Evolutionary conservation across 2,797 vertebrate genomes (phyloP), one percentile per base, ranked within the genome.

Genomic region (Helostoma temminkii): DNA sequence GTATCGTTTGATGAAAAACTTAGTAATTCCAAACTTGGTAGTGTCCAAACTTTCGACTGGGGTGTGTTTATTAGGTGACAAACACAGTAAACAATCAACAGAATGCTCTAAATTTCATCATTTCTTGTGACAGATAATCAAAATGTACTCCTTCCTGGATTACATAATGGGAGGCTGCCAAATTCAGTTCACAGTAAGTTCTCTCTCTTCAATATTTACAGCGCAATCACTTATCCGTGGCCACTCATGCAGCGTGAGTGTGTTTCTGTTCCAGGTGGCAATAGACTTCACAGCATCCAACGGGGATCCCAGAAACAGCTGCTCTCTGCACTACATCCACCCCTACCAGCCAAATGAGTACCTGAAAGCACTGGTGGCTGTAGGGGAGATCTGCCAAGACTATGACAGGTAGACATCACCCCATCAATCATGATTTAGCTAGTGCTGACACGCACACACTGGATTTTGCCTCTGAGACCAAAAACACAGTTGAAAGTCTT

Each of bases 91-190:
- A n/a, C n/a, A n/a, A n/a, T n/a, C n/a, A n/a, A 30, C 4, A 30
- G 28, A 4, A 4, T 30, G 28, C 21, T 39, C 19, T 54, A 42
- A 63, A 80, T 61, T 52, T 47, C 34, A 43, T 28, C 65, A 16
- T 85, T 59, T 82, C 45, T 45, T 59, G 66, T 71, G 81, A 53
- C 93, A 99, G 98, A 96, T 98, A 83, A 98, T 98, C 93, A 99
- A 99, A 95, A 99, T 99, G 97, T 97, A 99, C 91, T 99, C 98
- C 34, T 99, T 99, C 92, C 89, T 99, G 94, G 98, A 99, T 91
- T 99, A 99, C 86, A 99, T 99, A 88, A 99, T 99, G 98, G 98
- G 97, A 66, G 98, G 98, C 89, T 99, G 98, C 92, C 98, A 99
- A 90, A 99, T 99, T 93, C 98, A 99, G 94, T 99, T 99, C 93